A percentile compares a stretch with the other conserved stretches of the same genome.
These are phyloP conservation scores for Lithobates sylvaticus DNA, from an alignment of 2,797 vertebrate species.

Conservation along the genomic window DNA sequence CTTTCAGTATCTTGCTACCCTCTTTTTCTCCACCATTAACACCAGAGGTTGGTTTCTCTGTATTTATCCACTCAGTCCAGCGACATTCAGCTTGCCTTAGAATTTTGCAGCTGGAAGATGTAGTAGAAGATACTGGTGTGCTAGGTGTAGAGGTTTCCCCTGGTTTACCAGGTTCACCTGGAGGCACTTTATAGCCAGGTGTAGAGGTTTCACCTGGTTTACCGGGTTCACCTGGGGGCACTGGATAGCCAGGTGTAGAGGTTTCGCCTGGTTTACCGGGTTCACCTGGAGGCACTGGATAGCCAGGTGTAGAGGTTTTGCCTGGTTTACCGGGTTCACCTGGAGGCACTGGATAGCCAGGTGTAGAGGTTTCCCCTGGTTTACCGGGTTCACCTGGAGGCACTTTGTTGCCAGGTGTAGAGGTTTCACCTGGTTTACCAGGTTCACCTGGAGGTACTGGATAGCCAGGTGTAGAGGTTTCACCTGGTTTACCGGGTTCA, in stretches of 20 bases:
- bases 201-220: background rate
- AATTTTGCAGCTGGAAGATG: conserved; percentile 20
- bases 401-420: background rate
- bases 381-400: too few species aligned
- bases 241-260: background rate
- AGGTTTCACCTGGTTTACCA: background rate
- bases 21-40: conserved; percentile 21
- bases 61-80: conserved; percentile 32
- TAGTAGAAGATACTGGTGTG: background rate
- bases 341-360: too few species aligned
- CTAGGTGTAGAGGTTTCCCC: background rate
- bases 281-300: too few species aligned
- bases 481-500: background rate
- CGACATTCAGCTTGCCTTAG: conserved; percentile 31
- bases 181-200: background rate
- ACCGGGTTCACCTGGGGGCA: background rate
- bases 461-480: too few species aligned
- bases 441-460: too few species aligned
- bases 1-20: background rate
- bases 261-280: background rate
- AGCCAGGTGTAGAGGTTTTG: too few species aligned
- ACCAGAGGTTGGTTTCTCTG: conserved; percentile 3
- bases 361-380: too few species aligned
- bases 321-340: too few species aligned
- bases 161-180: background rate